Conservation (phyloP, 1,140 invertebrate genomes). For the Homalodisca vitripennis region DNA sequence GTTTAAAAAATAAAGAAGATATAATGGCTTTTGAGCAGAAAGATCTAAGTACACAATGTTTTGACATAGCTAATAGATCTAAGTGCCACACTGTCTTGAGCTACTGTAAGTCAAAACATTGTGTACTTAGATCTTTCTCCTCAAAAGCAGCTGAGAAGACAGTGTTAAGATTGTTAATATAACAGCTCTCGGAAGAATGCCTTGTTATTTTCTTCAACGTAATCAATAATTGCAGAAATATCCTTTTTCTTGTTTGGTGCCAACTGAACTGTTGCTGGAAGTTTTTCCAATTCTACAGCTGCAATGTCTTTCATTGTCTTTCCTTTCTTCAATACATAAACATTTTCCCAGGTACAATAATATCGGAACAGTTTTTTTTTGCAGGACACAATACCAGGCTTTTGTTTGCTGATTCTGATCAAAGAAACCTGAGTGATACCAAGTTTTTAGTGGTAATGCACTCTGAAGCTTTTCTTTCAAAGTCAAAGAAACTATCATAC, state of each 20-base stretch:
- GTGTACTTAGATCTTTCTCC: neutral
- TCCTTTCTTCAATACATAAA: neutral
- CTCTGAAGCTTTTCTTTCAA: conserved; percentile 4
- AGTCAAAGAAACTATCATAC: conserved; percentile 6
- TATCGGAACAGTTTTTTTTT: neutral
- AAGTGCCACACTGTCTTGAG: neutral
- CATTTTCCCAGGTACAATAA: neutral
- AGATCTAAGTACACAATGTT: neutral
- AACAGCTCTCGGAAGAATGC: neutral
- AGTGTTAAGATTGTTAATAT: too few species aligned
- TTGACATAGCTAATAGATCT: neutral
- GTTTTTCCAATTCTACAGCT: conserved; percentile 8
- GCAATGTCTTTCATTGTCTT: conserved; percentile 13
- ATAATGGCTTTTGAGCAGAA: neutral
- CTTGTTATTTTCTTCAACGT: neutral
- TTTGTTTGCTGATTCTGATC: neutral
- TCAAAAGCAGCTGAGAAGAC: too few species aligned
- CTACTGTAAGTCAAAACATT: neutral
- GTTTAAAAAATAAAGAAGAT: neutral
- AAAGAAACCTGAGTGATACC: neutral
- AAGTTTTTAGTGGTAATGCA: conserved; percentile 9
- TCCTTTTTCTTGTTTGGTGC: conserved; percentile 17
- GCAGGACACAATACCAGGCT: neutral
- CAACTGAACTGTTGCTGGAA: conserved; percentile 6
- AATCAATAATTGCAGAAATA: neutral